Evolutionary conservation across 1,140 invertebrate genomes (phyloP).

Genomic region (Stegodyphus dumicola): DNA sequence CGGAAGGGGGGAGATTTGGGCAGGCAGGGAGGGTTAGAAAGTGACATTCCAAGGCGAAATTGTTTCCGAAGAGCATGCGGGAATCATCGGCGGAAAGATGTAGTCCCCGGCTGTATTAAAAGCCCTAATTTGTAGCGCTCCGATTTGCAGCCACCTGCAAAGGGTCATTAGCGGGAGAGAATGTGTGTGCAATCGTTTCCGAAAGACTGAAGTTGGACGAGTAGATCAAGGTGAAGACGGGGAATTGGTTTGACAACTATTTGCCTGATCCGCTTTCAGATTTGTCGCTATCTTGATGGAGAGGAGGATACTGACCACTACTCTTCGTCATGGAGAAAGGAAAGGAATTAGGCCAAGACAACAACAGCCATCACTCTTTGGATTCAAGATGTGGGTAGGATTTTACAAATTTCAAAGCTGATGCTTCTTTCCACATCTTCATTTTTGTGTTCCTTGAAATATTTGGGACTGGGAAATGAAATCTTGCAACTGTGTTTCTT

Average conservation of each 20-base stretch:
- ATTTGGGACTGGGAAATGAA: too few species aligned
- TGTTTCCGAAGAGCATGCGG: neutral
- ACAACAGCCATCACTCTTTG: too few species aligned
- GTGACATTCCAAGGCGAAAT: slow-evolving; percentile 41
- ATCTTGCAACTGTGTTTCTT: too few species aligned
- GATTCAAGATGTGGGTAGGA: too few species aligned
- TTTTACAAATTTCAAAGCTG: too few species aligned
- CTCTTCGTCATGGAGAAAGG: slow-evolving; percentile 3
- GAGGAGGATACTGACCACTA: slow-evolving; percentile 25
- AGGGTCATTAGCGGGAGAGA: slow-evolving; percentile 47
- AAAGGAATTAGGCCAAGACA: too few species aligned
- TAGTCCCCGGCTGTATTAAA: slow-evolving; percentile 39
- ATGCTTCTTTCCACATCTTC: too few species aligned
- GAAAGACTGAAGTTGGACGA: neutral
- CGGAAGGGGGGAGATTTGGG: neutral
- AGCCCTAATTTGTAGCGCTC: slow-evolving; percentile 38
- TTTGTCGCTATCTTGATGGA: slow-evolving; percentile 37
- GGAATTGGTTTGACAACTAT: slow-evolving; percentile 58
- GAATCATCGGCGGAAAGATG: neutral
- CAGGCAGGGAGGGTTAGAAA: slow-evolving; percentile 12
- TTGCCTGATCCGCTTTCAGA: slow-evolving; percentile 34
- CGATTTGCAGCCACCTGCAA: slow-evolving; percentile 33
- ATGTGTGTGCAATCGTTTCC: slow-evolving; percentile 39
- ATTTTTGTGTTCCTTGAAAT: too few species aligned
- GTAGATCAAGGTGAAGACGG: neutral